Percentiles rank a stretch among this genome's conserved stretches.
phyloP scores from a whole-genome alignment of 2,113 vertebrate genomes.

The Pipra filicauda region DNA sequence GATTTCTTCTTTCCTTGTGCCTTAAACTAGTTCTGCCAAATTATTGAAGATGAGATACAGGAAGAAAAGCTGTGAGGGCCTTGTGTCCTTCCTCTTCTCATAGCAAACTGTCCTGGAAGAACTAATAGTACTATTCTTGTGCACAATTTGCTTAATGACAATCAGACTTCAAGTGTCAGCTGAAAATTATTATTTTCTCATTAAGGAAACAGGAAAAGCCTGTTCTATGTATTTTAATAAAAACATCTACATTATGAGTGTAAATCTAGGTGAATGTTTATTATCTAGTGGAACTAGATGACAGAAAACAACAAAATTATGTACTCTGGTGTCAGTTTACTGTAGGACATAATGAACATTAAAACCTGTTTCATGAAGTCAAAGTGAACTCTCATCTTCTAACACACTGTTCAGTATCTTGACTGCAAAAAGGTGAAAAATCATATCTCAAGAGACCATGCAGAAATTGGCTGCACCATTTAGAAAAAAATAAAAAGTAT shows the following conservation, averaged over 20 bases:
- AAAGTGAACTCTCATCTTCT: not conserved
- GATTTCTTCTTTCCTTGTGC: not conserved
- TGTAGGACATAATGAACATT: not conserved
- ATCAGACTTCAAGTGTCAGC: not conserved
- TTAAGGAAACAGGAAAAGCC: not conserved
- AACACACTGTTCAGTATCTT: not conserved
- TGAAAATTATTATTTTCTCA: not conserved
- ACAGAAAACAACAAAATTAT: not conserved
- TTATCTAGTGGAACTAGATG: not conserved
- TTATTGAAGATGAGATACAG: not conserved
- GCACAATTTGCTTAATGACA: not conserved
- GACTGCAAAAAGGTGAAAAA: not conserved
- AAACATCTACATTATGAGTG: not conserved
- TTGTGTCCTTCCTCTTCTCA: not conserved
- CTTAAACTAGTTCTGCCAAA: not conserved
- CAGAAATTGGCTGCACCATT: not conserved
- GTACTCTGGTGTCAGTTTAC: not conserved
- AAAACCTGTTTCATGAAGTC: not conserved
- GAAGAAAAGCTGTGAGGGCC: not conserved
- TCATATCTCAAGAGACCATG: not conserved
- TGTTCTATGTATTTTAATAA: not conserved
- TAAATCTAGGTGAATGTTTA: not conserved
- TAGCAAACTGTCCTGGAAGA: not conserved
- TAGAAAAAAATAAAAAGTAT: not conserved
- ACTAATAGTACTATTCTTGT: not conserved